These are phyloP conservation scores for Amblyornis subalaris DNA, from an alignment of 2,113 vertebrate species.

Conservation along the genomic window DNA sequence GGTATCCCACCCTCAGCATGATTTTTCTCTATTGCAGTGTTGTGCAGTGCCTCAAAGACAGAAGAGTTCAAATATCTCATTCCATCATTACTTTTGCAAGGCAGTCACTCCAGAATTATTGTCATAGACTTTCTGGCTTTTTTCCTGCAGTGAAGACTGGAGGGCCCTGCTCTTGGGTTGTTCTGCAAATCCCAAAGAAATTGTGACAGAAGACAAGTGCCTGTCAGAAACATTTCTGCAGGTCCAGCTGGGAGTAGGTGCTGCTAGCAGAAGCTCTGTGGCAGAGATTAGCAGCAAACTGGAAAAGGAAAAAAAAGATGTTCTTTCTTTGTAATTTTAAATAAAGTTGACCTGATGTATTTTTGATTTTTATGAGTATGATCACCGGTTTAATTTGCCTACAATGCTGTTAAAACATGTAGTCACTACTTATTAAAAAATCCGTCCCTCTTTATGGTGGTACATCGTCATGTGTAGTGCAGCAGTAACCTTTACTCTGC, in stretches of 20 bases:
- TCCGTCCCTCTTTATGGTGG: background rate
- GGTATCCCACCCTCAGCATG: background rate
- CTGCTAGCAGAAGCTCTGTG: background rate
- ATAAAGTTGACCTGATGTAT: background rate
- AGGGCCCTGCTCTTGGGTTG: fast-evolving
- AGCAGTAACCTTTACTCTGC: background rate
- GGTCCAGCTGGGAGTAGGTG: background rate
- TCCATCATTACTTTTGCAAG: background rate
- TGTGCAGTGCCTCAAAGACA: background rate
- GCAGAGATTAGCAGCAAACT: background rate
- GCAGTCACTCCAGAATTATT: background rate
- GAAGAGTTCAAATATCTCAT: background rate
- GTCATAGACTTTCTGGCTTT: background rate
- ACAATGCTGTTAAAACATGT: fast-evolving
- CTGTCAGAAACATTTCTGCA: background rate
- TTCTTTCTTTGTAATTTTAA: background rate
- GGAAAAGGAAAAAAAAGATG: background rate
- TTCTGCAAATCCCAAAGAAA: background rate
- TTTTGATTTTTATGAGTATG: background rate
- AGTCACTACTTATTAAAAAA: background rate
- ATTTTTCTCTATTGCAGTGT: background rate
- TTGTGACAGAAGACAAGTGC: background rate
- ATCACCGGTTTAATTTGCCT: background rate
- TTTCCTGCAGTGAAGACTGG: background rate
- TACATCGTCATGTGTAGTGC: background rate